A percentile compares a stretch with the other conserved stretches of the same genome.
phyloP scores from a whole-genome alignment of 2,113 vertebrate species.

The Sminthopsis crassicaudata region DNA sequence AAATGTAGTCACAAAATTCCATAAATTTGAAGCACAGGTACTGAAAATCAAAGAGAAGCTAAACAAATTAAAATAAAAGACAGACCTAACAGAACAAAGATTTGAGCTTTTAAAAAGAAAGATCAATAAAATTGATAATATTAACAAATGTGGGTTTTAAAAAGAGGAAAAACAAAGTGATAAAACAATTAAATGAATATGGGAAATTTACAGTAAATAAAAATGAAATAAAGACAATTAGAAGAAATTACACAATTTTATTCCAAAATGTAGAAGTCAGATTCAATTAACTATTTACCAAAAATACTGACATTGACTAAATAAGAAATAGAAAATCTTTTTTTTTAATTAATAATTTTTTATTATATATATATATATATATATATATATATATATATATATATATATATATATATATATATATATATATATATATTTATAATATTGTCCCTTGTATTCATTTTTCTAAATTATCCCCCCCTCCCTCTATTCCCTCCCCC shows the following conservation, averaged over 20 bases:
- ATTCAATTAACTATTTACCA: background rate
- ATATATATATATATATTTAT: too few relatives aligned
- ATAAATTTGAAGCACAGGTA: background rate
- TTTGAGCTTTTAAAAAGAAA: background rate
- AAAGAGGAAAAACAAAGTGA: background rate
- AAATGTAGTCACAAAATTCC: background rate
- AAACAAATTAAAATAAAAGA: background rate
- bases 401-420: too few relatives aligned
- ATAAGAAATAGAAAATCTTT: background rate
- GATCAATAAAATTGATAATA: background rate
- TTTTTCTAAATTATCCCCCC: too few relatives aligned
- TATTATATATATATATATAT: too few relatives aligned
- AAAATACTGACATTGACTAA: background rate
- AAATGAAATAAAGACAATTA: background rate
- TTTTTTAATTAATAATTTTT: too few relatives aligned
- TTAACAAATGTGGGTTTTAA: background rate
- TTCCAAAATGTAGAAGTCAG: background rate
- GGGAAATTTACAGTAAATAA: background rate
- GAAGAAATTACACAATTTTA: background rate
- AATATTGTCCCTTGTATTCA: too few relatives aligned
- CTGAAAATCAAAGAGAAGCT: background rate
- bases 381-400: too few relatives aligned
- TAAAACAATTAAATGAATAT: background rate
- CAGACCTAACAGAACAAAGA: background rate
- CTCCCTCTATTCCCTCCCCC: too few relatives aligned